phyloP scores from a whole-genome alignment of 2,888 invertebrate genomes.

The Sphecodes monilicornis region DNA sequence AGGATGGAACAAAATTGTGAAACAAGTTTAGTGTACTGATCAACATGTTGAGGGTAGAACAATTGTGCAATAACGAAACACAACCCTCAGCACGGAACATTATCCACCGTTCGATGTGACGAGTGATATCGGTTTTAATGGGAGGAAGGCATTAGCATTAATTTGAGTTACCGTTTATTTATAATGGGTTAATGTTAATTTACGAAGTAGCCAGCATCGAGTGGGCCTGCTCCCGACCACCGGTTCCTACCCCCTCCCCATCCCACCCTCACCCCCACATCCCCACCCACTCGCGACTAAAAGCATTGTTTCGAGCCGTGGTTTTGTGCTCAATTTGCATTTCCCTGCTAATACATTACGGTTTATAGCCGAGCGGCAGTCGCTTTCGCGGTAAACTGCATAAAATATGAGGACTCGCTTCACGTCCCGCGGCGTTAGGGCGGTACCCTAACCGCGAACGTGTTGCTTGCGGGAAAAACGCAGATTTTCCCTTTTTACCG shows the following conservation, averaged over 20 bases:
- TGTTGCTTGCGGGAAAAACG: conserved; percentile 64
- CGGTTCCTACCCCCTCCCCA: conserved; percentile 36
- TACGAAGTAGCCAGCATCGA: conserved; percentile 76
- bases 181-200: conserved; percentile 82
- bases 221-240: conserved; percentile 49
- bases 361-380: conserved; percentile 77
- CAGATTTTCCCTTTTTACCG: conserved; percentile 59
- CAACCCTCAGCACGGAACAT: conserved; percentile 39
- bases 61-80: conserved; percentile 41
- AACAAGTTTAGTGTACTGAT: conserved; percentile 2
- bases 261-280: conserved; percentile 26
- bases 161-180: conserved; percentile 82
- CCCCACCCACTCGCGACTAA: conserved; percentile 71
- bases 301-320: conserved; percentile 82
- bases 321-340: conserved; percentile 82
- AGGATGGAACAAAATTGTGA: conserved; percentile 22
- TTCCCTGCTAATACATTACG: conserved; percentile 81
- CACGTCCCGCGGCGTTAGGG: conserved; percentile 65
- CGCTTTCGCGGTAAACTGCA: conserved; percentile 76
- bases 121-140: conserved; percentile 77
- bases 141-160: conserved; percentile 79
- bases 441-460: conserved; percentile 65
- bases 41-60: conserved; percentile 35
- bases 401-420: conserved; percentile 77
- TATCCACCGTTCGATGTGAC: conserved; percentile 47